phyloP scores from a whole-genome alignment of 37 sponge, comb jelly and placozoan species.

The Corticium candelabrum region DNA sequence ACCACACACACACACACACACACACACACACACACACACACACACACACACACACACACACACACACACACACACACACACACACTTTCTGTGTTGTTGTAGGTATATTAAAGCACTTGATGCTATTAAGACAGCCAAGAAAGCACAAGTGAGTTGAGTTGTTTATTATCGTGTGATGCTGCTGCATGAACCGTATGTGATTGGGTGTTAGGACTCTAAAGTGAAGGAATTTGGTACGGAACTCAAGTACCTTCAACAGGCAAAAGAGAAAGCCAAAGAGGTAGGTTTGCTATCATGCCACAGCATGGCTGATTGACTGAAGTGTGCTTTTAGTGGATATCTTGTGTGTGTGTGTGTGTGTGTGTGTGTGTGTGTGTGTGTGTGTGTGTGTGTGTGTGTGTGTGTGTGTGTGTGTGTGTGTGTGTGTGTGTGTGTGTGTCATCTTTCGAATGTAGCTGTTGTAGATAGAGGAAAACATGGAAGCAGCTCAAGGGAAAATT shows the following conservation, averaged over 20 bases:
- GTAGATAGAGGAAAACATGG: not conserved
- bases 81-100: too few relatives aligned
- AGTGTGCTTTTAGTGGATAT: not conserved
- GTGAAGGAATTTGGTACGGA: conserved; percentile 35
- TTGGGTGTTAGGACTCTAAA: conserved; percentile 16
- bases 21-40: too few relatives aligned
- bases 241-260: conserved; percentile 46
- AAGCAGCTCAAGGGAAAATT: not conserved
- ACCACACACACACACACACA: too few relatives aligned
- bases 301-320: not conserved
- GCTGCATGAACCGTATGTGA: not conserved
- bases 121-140: not conserved
- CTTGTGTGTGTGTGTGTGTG: not conserved
- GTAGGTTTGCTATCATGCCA: conserved; percentile 29
- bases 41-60: too few relatives aligned
- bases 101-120: conserved; percentile 22
- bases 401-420: too few relatives aligned
- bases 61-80: too few relatives aligned
- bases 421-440: not conserved
- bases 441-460: not conserved
- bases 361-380: too few relatives aligned
- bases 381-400: too few relatives aligned
- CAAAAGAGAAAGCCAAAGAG: conserved; percentile 62
- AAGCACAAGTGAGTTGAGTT: not conserved
- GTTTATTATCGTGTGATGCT: not conserved